These are phyloP conservation scores for Prunella fulvescens DNA, from an alignment of 2,113 vertebrate genomes.

Conservation along the genomic window DNA sequence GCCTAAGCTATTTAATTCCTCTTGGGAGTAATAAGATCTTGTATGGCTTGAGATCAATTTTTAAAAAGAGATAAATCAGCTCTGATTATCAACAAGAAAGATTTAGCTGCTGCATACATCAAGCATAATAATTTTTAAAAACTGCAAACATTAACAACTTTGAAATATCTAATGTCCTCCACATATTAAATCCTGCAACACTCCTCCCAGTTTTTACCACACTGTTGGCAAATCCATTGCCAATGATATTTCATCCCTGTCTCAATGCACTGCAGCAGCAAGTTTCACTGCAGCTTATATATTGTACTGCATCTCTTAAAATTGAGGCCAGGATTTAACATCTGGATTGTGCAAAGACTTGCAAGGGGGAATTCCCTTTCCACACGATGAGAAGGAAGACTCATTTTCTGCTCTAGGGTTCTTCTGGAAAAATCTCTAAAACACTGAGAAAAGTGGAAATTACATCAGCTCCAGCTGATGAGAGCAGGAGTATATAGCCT, in stretches of 20 bases:
- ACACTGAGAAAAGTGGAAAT: not conserved
- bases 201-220: not conserved
- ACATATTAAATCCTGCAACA: not conserved
- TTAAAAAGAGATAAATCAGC: slow-evolving; percentile 34
- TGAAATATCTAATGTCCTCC: not conserved
- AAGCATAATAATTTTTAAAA: not conserved
- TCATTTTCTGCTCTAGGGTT: not conserved
- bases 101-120: slow-evolving; percentile 7
- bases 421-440: not conserved
- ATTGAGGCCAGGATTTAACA: not conserved
- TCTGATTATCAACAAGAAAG: slow-evolving; percentile 12
- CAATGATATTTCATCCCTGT: not conserved
- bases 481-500: not conserved
- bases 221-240: not conserved
- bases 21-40: not conserved
- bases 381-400: not conserved
- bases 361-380: not conserved
- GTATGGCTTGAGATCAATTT: slow-evolving; percentile 10
- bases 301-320: not conserved
- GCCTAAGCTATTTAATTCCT: slow-evolving; percentile 4
- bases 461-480: not conserved
- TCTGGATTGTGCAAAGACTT: not conserved
- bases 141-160: not conserved
- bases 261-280: not conserved
- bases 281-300: not conserved